Percentiles rank a stretch among this genome's conserved stretches.
Evolutionary conservation across 2,113 vertebrate genomes (phyloP).

Genomic region (Manacus vitellinus): DNA sequence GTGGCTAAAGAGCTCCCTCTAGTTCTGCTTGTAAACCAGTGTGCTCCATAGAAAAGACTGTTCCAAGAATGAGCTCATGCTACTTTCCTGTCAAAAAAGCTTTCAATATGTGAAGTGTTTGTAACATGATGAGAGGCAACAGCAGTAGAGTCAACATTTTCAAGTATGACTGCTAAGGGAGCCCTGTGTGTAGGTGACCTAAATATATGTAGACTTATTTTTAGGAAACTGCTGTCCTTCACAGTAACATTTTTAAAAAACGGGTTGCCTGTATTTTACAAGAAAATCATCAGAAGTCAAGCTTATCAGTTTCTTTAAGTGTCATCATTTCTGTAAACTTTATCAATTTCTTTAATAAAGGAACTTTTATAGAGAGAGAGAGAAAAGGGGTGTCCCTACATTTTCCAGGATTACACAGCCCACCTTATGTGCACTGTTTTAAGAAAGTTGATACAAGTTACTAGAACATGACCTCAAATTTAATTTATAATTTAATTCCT

Average conservation of each 20-base stretch:
- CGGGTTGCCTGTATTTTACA: not conserved
- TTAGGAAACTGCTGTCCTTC: not conserved
- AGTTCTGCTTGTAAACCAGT: not conserved
- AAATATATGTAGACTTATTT: not conserved
- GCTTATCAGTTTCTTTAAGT: not conserved
- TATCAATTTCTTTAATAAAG: not conserved
- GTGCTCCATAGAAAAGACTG: not conserved
- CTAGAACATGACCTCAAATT: not conserved
- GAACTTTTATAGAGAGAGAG: not conserved
- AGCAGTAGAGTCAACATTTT: not conserved
- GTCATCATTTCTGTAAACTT: not conserved
- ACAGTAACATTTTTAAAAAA: not conserved
- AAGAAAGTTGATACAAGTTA: not conserved
- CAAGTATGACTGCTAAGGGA: not conserved
- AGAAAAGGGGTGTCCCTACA: not conserved
- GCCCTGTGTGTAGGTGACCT: not conserved
- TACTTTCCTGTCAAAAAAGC: not conserved
- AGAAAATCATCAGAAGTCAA: not conserved
- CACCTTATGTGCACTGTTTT: not conserved
- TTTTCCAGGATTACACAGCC: not conserved
- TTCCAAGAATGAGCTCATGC: not conserved
- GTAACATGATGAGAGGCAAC: not conserved
- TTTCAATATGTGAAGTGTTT: not conserved
- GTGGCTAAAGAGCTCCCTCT: conserved; percentile 5
- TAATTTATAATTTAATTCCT: not conserved